These are phyloP conservation scores for Phataginus tricuspis DNA, from an alignment of 2,797 vertebrate genomes.

Conservation along the genomic window DNA sequence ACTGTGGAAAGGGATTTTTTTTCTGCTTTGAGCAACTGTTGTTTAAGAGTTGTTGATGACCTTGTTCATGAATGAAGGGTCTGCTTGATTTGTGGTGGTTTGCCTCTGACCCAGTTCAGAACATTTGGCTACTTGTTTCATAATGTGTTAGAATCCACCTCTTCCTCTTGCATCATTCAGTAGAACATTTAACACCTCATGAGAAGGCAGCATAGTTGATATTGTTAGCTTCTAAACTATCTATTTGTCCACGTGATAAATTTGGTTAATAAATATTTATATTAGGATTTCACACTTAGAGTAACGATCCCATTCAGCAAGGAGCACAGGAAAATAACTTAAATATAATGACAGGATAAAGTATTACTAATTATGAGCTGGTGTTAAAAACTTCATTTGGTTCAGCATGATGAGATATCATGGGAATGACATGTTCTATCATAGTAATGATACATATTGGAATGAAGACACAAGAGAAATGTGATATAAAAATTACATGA, in stretches of 20 bases:
- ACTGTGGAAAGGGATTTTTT: too few relatives aligned
- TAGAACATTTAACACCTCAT: not conserved
- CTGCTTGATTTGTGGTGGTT: not conserved
- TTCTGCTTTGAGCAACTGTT: not conserved
- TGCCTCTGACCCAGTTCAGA: not conserved
- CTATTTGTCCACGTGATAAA: not conserved
- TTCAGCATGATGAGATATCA: not conserved
- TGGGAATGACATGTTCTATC: not conserved
- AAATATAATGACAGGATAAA: not conserved
- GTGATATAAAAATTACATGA: constrained; percentile 14
- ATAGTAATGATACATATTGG: not conserved
- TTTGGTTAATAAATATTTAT: not conserved
- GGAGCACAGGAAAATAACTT: constrained; percentile 15
- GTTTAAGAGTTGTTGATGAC: not conserved
- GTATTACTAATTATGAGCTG: not conserved
- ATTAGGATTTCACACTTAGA: not conserved
- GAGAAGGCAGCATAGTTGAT: not conserved
- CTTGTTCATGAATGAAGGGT: not conserved
- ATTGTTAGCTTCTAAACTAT: not conserved
- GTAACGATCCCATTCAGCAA: not conserved
- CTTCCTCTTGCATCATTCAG: not conserved
- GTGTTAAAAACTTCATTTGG: not conserved
- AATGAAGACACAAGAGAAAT: not conserved
- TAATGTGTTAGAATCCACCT: not conserved
- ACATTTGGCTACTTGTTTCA: not conserved